phyloP scores from a whole-genome alignment of 37 sponge, comb jelly and placozoan species.

The Geodia barretti region DNA sequence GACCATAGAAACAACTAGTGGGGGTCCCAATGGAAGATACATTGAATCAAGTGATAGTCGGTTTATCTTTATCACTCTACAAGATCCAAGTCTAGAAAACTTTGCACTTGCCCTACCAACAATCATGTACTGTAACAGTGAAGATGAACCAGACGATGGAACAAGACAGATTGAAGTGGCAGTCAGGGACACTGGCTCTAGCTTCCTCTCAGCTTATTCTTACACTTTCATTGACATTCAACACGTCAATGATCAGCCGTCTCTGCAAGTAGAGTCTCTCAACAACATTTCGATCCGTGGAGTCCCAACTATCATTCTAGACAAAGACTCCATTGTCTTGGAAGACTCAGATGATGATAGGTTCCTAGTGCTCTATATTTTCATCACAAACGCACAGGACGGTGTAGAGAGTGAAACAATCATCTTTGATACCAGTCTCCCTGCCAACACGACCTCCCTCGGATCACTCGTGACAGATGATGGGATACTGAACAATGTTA shows the following conservation, averaged over 20 bases:
- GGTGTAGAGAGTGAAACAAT: constrained; percentile 48
- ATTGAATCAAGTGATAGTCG: background rate
- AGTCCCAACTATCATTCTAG: constrained; percentile 46
- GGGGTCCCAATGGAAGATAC: background rate
- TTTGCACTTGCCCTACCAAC: constrained; percentile 14
- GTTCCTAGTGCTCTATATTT: constrained; percentile 43
- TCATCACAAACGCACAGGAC: constrained; percentile 65
- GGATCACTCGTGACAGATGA: constrained; percentile 40
- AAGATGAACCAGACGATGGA: constrained; percentile 68
- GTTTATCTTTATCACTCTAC: background rate
- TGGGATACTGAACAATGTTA: constrained; percentile 39
- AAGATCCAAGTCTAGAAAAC: background rate
- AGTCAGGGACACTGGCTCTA: constrained; percentile 6
- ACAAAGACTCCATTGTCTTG: constrained; percentile 31
- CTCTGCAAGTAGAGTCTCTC: constrained; percentile 18
- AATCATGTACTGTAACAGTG: constrained; percentile 55
- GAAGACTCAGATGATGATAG: constrained; percentile 59
- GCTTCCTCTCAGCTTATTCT: background rate
- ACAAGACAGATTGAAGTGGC: constrained; percentile 27
- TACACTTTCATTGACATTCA: constrained; percentile 33
- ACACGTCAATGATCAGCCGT: constrained; percentile 62
- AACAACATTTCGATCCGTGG: constrained; percentile 43
- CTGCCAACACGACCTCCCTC: constrained; percentile 18
- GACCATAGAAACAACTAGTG: background rate
- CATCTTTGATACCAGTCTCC: constrained; percentile 44